Base-by-base conservation (phyloP, 2,888 invertebrate genomes). In the Petrolisthes cinctipes region DNA sequence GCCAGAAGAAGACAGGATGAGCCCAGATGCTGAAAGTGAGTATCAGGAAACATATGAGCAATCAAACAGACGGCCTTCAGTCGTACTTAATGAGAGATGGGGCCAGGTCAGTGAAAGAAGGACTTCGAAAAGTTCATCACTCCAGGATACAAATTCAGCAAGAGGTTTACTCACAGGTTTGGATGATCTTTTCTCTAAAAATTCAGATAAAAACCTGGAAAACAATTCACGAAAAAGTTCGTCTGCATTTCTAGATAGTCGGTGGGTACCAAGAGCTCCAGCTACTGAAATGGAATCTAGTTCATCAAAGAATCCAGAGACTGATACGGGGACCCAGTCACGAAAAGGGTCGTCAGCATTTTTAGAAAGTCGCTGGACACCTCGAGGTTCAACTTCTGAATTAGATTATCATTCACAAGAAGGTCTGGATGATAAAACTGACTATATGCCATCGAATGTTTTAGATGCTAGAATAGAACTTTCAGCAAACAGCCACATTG, bases 251-350 rank as follows among this genome's bases (percentile, higher is more conserved):
- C 51, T 57, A 37, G 85, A 85, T 5, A 23, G 20, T 23, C 53
- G 68, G 5, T 71, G 81, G 56, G 56, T 68, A 66, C 79, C 78
- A 3, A 85, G 85, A 85, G 80, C 79, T 4, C 79, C 85, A 54
- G 11, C 68, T 5, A 20, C 71, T 82, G 82, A 11, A 61, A 9
- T 82, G 11, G 82, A 82, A 53, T 9, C 54, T 4, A 51, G 51
- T 54, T 71, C 82, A 54, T 71, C 82, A 54, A 82, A 71, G 23
- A 71, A 71, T n/a, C 71, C 82, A 53, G 51, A 66, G 9, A 71
- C 82, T n/a, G 82, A 71, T 9, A 5, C 71, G 71, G 71, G 53
- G 54, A 37, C 23, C 9, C 71, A 20, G 51, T 73, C 82, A 54
- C 71, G 53, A 83, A 75, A 56, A 14, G 37, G 75, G 9, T 75